Base-by-base conservation (phyloP, 2,888 invertebrate genomes). In the Oxycera nigricornis region DNA sequence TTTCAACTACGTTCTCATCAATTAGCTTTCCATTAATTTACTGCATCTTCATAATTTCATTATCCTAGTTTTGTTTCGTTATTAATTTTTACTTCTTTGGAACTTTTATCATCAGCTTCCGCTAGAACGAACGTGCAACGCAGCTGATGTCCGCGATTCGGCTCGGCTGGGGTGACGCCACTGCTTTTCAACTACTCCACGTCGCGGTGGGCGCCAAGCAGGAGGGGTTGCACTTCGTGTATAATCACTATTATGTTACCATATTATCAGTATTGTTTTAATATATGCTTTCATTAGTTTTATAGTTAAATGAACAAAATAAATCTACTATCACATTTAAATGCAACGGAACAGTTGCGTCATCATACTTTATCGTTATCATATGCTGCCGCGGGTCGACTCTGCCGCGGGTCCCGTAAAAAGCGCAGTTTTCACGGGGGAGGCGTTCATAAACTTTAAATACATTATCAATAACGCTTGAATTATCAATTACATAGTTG, bases 301-400 rank as follows among this genome's bases (percentile, higher is more conserved):
- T 62, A 74, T 75, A 57, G 55, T 55, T 72, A 65, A 72, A 59
- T 73, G 73, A 73, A 73, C 73, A 73, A 73, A 77, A 78, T 76
- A 78, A 78, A 77, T 77, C 77, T 78, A 78, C 77, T 78, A 78
- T 78, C 78, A 78, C 78, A 78, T 78, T 78, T 77, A 78, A 78
- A 77, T 77, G 77, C 77, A 78, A 78, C 78, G 62, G 76, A 77
- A 77, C 75, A 68, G 77, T 78, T 78, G 77, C 78, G 73, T 73
- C 73, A 41, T 61, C 73, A 73, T 70, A 67, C 74, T 41, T 61
- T 74, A 73, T 67, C 26, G n/a, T 67, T 73, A 31, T 55, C 9
- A 41, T 65, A 72, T 72, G 72, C 59, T 72, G 35, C n/a, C n/a
- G n/a, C n/a, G n/a, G n/a, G n/a, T 57, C 59, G 59, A 59, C 39